A percentile compares a stretch with the other conserved stretches of the same genome.
phyloP scores from a whole-genome alignment of 1,140 invertebrate species.

The Calephelis nemesis region DNA sequence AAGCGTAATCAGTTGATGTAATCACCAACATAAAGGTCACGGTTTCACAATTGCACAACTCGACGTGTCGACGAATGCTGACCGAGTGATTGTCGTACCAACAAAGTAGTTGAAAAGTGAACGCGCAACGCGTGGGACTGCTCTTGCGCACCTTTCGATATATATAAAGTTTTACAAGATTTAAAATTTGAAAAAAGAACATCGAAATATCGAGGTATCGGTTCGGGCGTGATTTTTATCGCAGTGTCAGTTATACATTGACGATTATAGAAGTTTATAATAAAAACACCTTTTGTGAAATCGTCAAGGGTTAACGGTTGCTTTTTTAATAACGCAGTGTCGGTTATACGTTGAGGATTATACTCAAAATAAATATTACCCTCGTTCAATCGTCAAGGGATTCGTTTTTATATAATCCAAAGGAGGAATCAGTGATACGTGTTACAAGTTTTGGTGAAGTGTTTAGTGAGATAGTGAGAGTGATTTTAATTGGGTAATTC shows the following conservation, averaged over 20 bases:
- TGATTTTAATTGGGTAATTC: conserved; percentile 4
- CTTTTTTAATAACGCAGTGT: neutral
- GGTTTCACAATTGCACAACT: conserved; percentile 24
- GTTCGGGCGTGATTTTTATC: neutral
- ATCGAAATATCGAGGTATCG: too few relatives aligned
- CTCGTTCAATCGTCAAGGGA: neutral
- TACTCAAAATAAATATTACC: neutral
- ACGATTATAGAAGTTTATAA: neutral
- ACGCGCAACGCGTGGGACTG: conserved; percentile 16
- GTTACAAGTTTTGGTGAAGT: conserved; percentile 14
- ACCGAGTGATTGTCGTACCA: conserved; percentile 7
- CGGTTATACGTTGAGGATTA: conserved; percentile 2
- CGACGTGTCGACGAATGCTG: conserved; percentile 19
- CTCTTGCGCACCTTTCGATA: conserved; percentile 11
- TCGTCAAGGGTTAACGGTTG: neutral
- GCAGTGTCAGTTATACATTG: neutral
- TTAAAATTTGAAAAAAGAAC: too few relatives aligned
- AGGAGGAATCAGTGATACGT: conserved; percentile 10
- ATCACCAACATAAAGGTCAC: conserved; percentile 26
- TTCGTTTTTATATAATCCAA: neutral
- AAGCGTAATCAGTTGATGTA: conserved; percentile 22
- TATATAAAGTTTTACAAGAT: neutral
- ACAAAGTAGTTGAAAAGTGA: conserved; percentile 33
- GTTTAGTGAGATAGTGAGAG: conserved; percentile 4
- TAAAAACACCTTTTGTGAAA: neutral